phyloP scores from a whole-genome alignment of 1,140 invertebrate genomes.

The Euwallacea similis region DNA sequence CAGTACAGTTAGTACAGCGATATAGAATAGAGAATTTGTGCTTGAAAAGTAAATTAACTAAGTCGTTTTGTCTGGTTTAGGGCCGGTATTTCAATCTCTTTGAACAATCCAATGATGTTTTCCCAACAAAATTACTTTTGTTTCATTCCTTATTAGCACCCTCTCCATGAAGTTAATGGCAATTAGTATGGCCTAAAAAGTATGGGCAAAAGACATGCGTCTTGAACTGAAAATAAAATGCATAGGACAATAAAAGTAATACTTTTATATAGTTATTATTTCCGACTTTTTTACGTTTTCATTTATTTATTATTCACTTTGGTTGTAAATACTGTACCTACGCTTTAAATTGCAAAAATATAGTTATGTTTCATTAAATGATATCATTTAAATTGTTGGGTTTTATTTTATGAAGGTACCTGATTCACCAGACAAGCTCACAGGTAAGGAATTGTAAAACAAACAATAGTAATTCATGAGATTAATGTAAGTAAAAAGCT shows the following conservation, averaged over 20 bases:
- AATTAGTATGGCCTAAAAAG: background rate
- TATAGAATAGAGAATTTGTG: too few relatives aligned
- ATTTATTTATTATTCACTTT: slow-evolving; percentile 40
- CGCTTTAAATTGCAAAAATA: slow-evolving; percentile 39
- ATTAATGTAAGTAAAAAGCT: too few relatives aligned
- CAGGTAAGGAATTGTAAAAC: too few relatives aligned
- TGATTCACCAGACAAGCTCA: too few relatives aligned
- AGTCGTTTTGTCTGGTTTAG: background rate
- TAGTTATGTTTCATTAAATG: slow-evolving; percentile 41
- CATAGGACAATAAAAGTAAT: slow-evolving; percentile 20
- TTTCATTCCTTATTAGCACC: background rate
- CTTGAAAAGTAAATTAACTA: too few relatives aligned
- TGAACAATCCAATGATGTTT: background rate
- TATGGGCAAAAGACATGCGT: background rate
- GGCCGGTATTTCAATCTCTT: background rate
- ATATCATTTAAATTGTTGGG: background rate
- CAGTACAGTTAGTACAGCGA: too few relatives aligned
- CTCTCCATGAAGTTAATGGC: background rate
- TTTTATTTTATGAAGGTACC: too few relatives aligned
- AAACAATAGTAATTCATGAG: too few relatives aligned
- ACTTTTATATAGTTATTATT: slow-evolving; percentile 32
- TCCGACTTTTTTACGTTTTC: slow-evolving; percentile 20
- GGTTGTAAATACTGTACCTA: slow-evolving; percentile 42
- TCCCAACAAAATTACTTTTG: background rate
- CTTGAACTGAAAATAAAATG: slow-evolving; percentile 8